Conservation (phyloP, 2,888 invertebrate genomes). For the Lacanobia wlatinum region DNA sequence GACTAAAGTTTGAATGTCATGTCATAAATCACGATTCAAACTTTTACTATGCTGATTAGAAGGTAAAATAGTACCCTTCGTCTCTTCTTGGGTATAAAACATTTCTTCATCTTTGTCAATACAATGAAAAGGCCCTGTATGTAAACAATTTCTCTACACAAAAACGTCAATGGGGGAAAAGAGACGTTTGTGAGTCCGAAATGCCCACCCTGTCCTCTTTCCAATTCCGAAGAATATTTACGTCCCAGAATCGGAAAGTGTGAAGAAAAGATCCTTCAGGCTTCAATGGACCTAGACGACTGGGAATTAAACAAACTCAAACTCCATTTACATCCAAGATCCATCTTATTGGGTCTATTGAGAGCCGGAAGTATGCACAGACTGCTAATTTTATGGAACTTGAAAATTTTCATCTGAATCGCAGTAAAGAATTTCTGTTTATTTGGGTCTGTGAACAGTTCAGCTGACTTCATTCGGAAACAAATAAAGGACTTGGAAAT, state of each 20-base stretch:
- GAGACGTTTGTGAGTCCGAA: constrained; percentile 43
- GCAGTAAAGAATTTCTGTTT: constrained; percentile 31
- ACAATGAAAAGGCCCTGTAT: constrained; percentile 18
- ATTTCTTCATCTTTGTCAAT: constrained; percentile 9
- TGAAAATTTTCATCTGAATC: constrained; percentile 32
- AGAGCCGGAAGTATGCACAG: constrained; percentile 33
- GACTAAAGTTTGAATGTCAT: constrained; percentile 36
- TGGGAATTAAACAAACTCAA: constrained; percentile 50
- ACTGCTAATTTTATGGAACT: constrained; percentile 47
- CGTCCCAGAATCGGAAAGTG: constrained; percentile 55
- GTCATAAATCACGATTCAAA: constrained; percentile 32
- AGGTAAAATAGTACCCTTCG: constrained; percentile 12
- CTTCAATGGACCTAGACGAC: constrained; percentile 33
- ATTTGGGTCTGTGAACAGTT: constrained; percentile 23
- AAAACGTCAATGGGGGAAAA: constrained; percentile 33
- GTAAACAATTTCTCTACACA: constrained; percentile 36
- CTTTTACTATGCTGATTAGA: constrained; percentile 27
- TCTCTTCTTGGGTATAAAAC: constrained; percentile 10
- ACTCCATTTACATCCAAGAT: constrained; percentile 49
- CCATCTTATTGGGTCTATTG: constrained; percentile 51
- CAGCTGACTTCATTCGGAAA: constrained; percentile 41
- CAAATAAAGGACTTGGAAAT: constrained; percentile 58
- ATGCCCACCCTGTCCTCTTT: constrained; percentile 43
- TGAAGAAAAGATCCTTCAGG: constrained; percentile 47
- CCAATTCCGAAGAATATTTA: constrained; percentile 43